A percentile compares a stretch with the other conserved stretches of the same genome.
Evolutionary conservation across 2,888 invertebrate species (phyloP).

Genomic region (Eumacrocentrus americanus): DNA sequence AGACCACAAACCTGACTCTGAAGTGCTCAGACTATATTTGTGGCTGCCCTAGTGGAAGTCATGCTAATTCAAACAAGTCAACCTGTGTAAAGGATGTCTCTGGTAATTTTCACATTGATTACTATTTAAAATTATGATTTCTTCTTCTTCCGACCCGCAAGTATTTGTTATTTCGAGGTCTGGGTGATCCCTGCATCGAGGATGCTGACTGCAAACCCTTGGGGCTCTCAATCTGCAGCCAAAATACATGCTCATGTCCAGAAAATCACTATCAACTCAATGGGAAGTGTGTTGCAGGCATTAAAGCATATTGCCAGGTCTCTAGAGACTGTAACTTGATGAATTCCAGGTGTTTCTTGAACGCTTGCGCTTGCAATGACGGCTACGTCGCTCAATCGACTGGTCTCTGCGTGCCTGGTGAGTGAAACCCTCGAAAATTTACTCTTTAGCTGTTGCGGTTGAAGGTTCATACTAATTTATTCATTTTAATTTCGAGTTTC

Average conservation of each 20-base stretch:
- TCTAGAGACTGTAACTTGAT: background rate
- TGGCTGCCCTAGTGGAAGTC: slow-evolving; percentile 39
- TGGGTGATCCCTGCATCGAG: slow-evolving; percentile 39
- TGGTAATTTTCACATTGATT: slow-evolving; percentile 24
- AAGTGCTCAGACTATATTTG: slow-evolving; percentile 40
- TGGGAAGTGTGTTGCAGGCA: background rate
- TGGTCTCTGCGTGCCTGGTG: background rate
- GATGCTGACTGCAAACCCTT: slow-evolving; percentile 26
- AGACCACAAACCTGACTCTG: slow-evolving; percentile 22
- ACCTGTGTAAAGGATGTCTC: slow-evolving; percentile 35
- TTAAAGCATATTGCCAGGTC: background rate
- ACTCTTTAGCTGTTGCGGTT: background rate
- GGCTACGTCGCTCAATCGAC: background rate
- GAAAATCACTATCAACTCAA: background rate
- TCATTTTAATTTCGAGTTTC: background rate
- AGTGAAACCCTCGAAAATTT: background rate
- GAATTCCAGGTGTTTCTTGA: background rate
- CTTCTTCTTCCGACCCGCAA: no score
- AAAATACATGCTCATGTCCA: background rate
- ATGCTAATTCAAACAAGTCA: slow-evolving; percentile 31
- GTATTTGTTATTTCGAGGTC: no score
- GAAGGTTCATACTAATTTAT: no score
- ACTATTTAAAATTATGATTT: no score
- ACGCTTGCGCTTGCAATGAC: background rate
- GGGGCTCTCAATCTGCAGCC: background rate